Evolutionary conservation across 2,888 invertebrate genomes (phyloP).

Genomic region (Aphidoletes aphidimyza): DNA sequence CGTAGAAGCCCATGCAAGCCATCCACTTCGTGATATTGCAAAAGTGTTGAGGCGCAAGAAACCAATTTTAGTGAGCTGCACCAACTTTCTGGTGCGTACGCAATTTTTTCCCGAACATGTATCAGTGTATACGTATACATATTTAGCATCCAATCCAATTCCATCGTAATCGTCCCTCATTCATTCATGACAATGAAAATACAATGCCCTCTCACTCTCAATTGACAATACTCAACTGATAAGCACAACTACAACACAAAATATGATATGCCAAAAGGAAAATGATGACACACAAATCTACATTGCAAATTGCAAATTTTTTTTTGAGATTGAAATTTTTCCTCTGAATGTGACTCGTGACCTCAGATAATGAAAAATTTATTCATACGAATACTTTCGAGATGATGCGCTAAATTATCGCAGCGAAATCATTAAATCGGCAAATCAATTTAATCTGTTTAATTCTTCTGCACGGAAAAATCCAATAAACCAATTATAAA

Average conservation of each 20-base stretch:
- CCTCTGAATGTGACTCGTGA: not conserved
- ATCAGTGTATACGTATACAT: not conserved
- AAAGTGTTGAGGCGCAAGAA: slow-evolving; percentile 16
- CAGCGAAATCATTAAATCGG: too few species aligned
- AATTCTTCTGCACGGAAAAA: too few species aligned
- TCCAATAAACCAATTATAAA: not conserved
- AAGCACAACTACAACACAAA: too few species aligned
- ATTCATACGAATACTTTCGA: too few species aligned
- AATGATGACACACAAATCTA: not conserved
- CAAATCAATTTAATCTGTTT: too few species aligned
- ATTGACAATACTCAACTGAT: too few species aligned
- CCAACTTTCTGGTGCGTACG: slow-evolving; percentile 4
- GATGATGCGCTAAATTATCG: too few species aligned
- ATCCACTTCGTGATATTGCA: not conserved
- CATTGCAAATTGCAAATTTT: not conserved
- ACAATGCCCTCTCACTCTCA: too few species aligned
- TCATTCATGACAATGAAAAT: slow-evolving; percentile 27
- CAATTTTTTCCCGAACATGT: not conserved
- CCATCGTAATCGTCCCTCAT: slow-evolving; percentile 17
- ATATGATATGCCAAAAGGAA: slow-evolving; percentile 13
- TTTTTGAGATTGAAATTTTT: too few species aligned
- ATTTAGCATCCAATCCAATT: not conserved
- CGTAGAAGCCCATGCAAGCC: not conserved
- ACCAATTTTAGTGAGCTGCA: not conserved
- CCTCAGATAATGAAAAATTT: too few species aligned